phyloP scores from a whole-genome alignment of 2,888 invertebrate genomes.

The Sphaerophoria rueppellii region DNA sequence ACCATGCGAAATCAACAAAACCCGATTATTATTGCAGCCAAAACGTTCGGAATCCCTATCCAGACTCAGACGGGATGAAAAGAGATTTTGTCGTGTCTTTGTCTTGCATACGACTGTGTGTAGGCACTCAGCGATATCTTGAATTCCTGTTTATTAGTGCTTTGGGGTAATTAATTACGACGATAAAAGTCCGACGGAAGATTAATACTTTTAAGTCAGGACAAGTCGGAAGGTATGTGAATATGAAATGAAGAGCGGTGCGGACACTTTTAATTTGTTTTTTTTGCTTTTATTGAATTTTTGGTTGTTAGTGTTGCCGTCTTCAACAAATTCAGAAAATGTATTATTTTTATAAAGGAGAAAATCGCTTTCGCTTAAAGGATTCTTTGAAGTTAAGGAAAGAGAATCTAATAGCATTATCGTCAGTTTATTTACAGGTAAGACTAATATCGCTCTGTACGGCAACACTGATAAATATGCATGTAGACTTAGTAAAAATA shows the following conservation, averaged over 20 bases:
- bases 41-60: slow-evolving; percentile 2
- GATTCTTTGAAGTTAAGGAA: no score
- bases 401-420: no score
- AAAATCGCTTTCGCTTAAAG: no score
- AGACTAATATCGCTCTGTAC: no score
- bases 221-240: background rate
- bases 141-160: slow-evolving; percentile 69
- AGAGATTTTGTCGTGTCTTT: slow-evolving; percentile 23
- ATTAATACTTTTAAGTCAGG: slow-evolving; percentile 54
- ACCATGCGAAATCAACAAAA: slow-evolving; percentile 13
- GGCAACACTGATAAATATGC: no score
- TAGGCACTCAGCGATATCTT: slow-evolving; percentile 58
- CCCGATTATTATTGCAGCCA: slow-evolving; percentile 22
- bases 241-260: slow-evolving; percentile 11
- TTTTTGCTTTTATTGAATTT: no score
- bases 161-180: slow-evolving; percentile 68
- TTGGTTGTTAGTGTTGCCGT: no score
- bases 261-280: background rate
- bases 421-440: background rate
- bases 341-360: no score
- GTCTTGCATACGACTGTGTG: slow-evolving; percentile 16
- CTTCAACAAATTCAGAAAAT: no score
- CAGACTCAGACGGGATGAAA: slow-evolving; percentile 21
- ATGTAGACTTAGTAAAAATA: no score
- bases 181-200: slow-evolving; percentile 70